Percentiles rank a stretch among this genome's conserved stretches.
Evolutionary conservation across 2,113 vertebrate species (phyloP).

Genomic region (Myiopsitta monachus): DNA sequence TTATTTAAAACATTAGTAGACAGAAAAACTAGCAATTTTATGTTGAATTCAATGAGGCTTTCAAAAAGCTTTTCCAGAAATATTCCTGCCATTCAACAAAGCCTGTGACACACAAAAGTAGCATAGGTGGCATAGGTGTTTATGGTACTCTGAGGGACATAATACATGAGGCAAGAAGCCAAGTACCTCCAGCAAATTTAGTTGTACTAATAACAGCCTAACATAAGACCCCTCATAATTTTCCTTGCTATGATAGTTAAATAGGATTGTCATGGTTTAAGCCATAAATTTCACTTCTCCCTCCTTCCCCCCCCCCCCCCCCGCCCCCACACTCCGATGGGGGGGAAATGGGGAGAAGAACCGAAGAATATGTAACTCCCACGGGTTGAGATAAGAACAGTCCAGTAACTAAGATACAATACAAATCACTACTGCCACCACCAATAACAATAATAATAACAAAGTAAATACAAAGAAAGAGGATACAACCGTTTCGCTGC

Average conservation of each 20-base stretch:
- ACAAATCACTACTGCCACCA: no score
- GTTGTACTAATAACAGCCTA: not conserved
- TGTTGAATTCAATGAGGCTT: not conserved
- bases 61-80: not conserved
- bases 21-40: not conserved
- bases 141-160: not conserved
- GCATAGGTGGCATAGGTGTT: not conserved
- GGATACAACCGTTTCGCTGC: no score
- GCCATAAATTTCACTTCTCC: no score
- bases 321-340: no score
- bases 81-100: not conserved
- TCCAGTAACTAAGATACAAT: no score
- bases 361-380: no score
- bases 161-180: not conserved
- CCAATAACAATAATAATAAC: no score
- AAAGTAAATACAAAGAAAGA: no score
- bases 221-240: not conserved
- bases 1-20: not conserved
- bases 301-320: no score
- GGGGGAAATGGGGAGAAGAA: no score
- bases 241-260: not conserved
- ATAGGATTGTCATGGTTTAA: no score
- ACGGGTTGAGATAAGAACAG: no score
- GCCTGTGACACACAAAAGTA: not conserved
- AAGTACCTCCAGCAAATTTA: not conserved